Conservation (phyloP, 2,888 invertebrate species). For the Hartigia nigra region DNA sequence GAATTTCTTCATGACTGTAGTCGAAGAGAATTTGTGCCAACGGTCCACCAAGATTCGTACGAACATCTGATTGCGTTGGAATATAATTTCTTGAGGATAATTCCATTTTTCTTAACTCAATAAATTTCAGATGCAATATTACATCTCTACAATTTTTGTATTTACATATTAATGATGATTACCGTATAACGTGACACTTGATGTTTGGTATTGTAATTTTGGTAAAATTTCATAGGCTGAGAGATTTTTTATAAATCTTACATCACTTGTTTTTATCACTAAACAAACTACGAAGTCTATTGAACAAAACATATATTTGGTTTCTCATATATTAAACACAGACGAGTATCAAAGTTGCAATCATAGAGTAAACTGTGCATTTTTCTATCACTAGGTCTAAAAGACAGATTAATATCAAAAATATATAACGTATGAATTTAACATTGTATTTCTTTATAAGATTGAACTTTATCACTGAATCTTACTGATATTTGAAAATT, state of each 20-base stretch:
- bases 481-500: not conserved
- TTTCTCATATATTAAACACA: not conserved
- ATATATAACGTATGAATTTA: not conserved
- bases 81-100: slow-evolving; percentile 20
- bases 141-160: not conserved
- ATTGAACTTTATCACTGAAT: not conserved
- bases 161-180: not conserved
- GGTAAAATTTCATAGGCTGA: not conserved
- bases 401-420: not conserved
- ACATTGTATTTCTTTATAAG: not conserved
- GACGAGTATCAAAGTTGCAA: not conserved
- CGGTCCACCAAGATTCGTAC: slow-evolving; percentile 38
- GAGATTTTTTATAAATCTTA: not conserved
- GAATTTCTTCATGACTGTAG: slow-evolving; percentile 37
- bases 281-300: not conserved
- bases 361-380: not conserved
- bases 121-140: not conserved
- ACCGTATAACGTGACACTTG: not conserved
- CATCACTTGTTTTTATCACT: not conserved
- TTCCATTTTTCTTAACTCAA: not conserved
- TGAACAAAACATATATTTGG: not conserved
- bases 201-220: not conserved
- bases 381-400: not conserved
- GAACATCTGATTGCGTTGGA: slow-evolving; percentile 41
- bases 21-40: slow-evolving; percentile 44